Base-by-base conservation (phyloP, 2,888 invertebrate species). In the Philopedon plagiatum region DNA sequence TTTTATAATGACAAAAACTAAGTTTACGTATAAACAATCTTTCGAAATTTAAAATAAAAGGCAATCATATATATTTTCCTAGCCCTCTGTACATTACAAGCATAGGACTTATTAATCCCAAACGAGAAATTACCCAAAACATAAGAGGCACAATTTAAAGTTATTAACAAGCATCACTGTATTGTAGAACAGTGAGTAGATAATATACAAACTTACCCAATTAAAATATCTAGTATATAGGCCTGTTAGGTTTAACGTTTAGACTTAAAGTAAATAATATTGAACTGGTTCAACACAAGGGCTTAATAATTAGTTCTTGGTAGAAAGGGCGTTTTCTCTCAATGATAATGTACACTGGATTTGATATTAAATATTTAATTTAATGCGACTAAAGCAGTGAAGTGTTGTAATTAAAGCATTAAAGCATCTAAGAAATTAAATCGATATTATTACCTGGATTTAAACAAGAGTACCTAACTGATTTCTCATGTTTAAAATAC, bases 111-210 rank as follows among this genome's bases (percentile, higher is more conserved):
- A 18, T 34, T 57, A 11, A 11, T 23, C 57, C 37, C 37, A 19
- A 57, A 23, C 26, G 37, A 57, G 57, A 57, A 57, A 34, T 37
- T 37, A 37, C 11, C 19, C 18, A n/a, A 57, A 37, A 26, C 37
- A 57, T 57, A 57, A 57, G 15, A 57, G 37, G 57, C 19, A 57
- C 4, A 57, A 37, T 57, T 39, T 18, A 15, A 57, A 57, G 37
- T 57, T 57, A 57, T 37, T 57, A 57, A 57, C 57, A 57, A 39
- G 15, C 39, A 39, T 39, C 39, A 26, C 26, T 15, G 39, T 23
- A n/a, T n/a, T n/a, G 57, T 34, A 37, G 37, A 57, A 57, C 57
- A 37, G 37, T 57, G 57, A 57, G 37, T 57, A 57, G 57, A 34
- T 26, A 37, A 37, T 57, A 37, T 57, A 13, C 37, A 37, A 37